These are phyloP conservation scores for Melanotaenia maccullochi DNA, from an alignment of 2,797 vertebrate species.

Conservation along the genomic window DNA sequence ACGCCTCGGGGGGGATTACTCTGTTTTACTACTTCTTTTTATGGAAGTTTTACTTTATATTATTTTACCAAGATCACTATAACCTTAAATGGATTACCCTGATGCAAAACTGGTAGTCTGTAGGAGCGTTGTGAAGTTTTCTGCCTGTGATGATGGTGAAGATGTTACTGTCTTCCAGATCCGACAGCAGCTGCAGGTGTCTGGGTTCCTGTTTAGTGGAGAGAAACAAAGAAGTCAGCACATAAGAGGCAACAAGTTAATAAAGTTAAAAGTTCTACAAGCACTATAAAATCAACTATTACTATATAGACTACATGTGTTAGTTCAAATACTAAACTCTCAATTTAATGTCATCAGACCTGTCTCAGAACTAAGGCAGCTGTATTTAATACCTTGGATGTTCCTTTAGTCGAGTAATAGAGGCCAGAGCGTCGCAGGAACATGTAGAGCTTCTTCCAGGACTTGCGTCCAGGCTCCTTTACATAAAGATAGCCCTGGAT, in stretches of 20 bases:
- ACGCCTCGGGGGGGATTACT: neutral
- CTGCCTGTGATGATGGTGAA: slow-evolving; percentile 89
- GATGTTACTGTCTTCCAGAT: slow-evolving; percentile 93
- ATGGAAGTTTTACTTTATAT: neutral
- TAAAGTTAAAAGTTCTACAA: neutral
- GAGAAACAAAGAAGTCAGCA: neutral
- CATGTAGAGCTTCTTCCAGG: slow-evolving; percentile 96
- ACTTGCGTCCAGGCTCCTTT: slow-evolving; percentile 94
- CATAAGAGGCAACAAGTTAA: neutral
- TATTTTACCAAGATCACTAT: neutral
- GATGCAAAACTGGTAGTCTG: slow-evolving; percentile 95
- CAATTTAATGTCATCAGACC: neutral
- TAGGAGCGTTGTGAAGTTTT: slow-evolving; percentile 91
- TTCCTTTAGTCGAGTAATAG: slow-evolving; percentile 97
- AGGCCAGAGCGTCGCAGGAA: slow-evolving; percentile 95
- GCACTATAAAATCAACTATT: neutral
- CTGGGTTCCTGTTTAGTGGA: slow-evolving; percentile 88
- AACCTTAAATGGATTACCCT: slow-evolving; percentile 84
- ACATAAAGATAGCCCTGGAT: slow-evolving; percentile 95
- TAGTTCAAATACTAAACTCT: neutral
- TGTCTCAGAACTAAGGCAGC: neutral
- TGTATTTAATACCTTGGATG: slow-evolving; percentile 87
- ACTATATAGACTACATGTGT: neutral
- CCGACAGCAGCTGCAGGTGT: slow-evolving; percentile 93
- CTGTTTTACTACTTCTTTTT: neutral